Evolutionary conservation across 2,113 vertebrate species (phyloP), one percentile per base, ranked within the genome.

Genomic region (Podiceps cristatus): DNA sequence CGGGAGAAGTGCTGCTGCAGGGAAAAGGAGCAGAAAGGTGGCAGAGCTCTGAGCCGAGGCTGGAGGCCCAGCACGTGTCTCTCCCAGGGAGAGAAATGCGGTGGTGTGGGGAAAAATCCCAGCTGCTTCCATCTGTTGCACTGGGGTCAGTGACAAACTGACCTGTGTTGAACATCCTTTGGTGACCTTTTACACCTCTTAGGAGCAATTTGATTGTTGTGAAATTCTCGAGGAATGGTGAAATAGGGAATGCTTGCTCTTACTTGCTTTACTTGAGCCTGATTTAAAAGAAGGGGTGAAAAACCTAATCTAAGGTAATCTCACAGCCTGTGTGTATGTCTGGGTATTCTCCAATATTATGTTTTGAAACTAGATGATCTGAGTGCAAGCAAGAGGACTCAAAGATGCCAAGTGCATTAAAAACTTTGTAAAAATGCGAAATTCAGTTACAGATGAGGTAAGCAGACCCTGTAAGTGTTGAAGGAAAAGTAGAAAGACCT

Each of bases 361-460:
- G 19, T 62, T 86, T 69, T 81, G 77, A 87, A 96, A 60, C 25
- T 64, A 85, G 60, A 19, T 71, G 56, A 67, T 78, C 28, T 55
- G 31, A 77, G 16, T 79, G 44, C 74, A 79, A 64, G 60, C 52
- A 52, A 47, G 56, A 71, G n/a, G 90, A 88, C 37, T 80, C 52
- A 60, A 49, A 89, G 56, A 55, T 72, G 29, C 27, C 17, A 59
- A 33, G 29, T 84, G 87, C 44, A 22, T 71, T 68, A 59, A 49
- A 69, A 67, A 40, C 11, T 29, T n/a, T 37, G 11, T 63, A 33
- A 68, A 94, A 56, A 60, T 55, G 44, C 3, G 0, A 44, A 33
- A 25, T 47, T 94, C 72, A 44, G n/a, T 91, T 91, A 56, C 25
- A 72, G 67, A 62, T 80, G 31, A 66, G 66, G 31, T n/a, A 86